phyloP scores from a whole-genome alignment of 1,140 invertebrate species.

The Anthonomus grandis region DNA sequence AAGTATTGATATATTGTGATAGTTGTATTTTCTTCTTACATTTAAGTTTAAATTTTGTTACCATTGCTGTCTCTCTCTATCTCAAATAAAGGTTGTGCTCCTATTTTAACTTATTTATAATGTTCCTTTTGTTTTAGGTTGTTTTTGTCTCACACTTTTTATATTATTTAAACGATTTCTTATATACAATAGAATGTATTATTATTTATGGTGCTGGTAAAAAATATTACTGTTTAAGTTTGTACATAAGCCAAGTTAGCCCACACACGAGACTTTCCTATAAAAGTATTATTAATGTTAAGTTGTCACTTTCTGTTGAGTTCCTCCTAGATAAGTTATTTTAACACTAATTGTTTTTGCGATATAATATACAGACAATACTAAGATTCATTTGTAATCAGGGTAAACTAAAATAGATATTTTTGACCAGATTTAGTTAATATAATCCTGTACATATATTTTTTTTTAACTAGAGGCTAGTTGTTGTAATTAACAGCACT shows the following conservation, averaged over 20 bases:
- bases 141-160: not conserved
- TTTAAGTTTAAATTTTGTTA: conserved; percentile 31
- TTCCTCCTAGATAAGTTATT: conserved; percentile 23
- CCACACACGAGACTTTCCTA: conserved; percentile 44
- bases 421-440: not conserved
- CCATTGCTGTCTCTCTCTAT: conserved; percentile 6
- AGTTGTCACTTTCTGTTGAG: conserved; percentile 25
- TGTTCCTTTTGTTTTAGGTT: not conserved
- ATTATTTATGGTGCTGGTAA: conserved; percentile 45
- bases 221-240: conserved; percentile 42
- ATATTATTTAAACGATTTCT: conserved; percentile 8
- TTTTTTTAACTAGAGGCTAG: not conserved
- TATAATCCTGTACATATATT: not conserved
- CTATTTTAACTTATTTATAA: not conserved
- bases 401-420: conserved; percentile 7
- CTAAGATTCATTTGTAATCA: too few species aligned
- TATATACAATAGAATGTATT: conserved; percentile 10
- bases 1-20: not conserved
- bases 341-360: conserved; percentile 14
- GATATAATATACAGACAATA: too few species aligned
- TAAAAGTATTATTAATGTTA: conserved; percentile 45
- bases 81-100: not conserved
- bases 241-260: conserved; percentile 36
- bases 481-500: too few species aligned
- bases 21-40: conserved; percentile 18